Evolutionary conservation across 2,113 vertebrate species (phyloP), one percentile per base, ranked within the genome.

Genomic region (Nycticebus coucang): DNA sequence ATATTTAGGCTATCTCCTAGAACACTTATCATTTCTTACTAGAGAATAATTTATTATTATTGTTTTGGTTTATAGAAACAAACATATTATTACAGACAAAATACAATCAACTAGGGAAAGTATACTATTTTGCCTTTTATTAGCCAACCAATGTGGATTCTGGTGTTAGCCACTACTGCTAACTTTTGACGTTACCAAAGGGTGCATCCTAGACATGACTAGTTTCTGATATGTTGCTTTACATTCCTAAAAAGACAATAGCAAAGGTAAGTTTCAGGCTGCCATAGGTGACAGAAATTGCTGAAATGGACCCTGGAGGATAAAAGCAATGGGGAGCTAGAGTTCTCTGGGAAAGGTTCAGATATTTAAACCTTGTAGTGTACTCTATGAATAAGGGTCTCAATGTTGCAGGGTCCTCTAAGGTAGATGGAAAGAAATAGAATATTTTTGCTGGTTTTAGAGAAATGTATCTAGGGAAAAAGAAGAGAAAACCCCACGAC

Each of bases 41-140:
- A 72, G 24, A 83, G 62, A 45, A 17, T 50, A 69, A 35, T 62
- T 57, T 77, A 19, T 41, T 89, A 8, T 72, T 60, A 85, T 26
- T 89, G 9, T n/a, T 28, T 59, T 87, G 28, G 41, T 71, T 87
- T 95, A 78, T 72, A 26, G 55, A 97, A 78, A 69, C 13, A 78
- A 71, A 50, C 80, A 12, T 64, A 57, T 91, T 89, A 15, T 68
- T 69, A 50, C 78, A 68, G 64, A 69, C 62, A 86, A 94, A 88
- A 72, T 4, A 72, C 0, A 66, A 75, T 75, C 53, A 2, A 9
- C 18, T 72, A 50, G 45, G 33, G 45, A 74, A 95, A 86, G 33
- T n/a, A 82, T 85, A 22, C 15, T 77, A 4, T 7, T 74, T 94
- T 81, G 60, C 30, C 28, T 86, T 75, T 81, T 69, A n/a, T 59